phyloP scores from a whole-genome alignment of 1,140 invertebrate genomes.

The Delia radicum region DNA sequence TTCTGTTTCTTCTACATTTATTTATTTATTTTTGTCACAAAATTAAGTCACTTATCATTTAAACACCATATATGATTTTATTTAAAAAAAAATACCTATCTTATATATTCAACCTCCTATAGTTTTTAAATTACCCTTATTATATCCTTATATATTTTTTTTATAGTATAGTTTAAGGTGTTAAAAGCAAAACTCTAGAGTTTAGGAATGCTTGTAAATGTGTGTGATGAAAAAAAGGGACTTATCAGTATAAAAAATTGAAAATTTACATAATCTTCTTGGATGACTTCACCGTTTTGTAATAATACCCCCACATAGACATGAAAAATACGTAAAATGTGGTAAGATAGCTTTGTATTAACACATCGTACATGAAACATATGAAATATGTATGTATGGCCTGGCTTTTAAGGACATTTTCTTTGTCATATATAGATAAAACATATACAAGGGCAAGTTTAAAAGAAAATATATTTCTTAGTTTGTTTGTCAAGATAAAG shows the following conservation, averaged over 20 bases:
- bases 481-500: too few species aligned
- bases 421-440: too few species aligned
- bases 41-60: background rate
- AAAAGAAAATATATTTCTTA: too few species aligned
- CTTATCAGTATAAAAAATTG: background rate
- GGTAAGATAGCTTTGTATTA: too few species aligned
- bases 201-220: background rate
- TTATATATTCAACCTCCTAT: background rate
- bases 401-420: too few species aligned
- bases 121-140: slow-evolving; percentile 21
- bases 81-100: background rate
- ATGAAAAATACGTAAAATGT: background rate
- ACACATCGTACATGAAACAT: too few species aligned
- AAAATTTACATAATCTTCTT: slow-evolving; percentile 18
- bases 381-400: too few species aligned
- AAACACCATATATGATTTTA: background rate
- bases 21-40: too few species aligned
- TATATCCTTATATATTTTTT: background rate
- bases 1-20: too few species aligned
- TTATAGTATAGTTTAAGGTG: slow-evolving; percentile 12
- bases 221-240: background rate
- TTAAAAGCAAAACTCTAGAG: too few species aligned
- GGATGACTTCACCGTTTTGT: slow-evolving; percentile 19
- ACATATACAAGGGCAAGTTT: too few species aligned
- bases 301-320: slow-evolving; percentile 3